Evolutionary conservation across 2,888 invertebrate species (phyloP).

Genomic region (Alcis repandata): DNA sequence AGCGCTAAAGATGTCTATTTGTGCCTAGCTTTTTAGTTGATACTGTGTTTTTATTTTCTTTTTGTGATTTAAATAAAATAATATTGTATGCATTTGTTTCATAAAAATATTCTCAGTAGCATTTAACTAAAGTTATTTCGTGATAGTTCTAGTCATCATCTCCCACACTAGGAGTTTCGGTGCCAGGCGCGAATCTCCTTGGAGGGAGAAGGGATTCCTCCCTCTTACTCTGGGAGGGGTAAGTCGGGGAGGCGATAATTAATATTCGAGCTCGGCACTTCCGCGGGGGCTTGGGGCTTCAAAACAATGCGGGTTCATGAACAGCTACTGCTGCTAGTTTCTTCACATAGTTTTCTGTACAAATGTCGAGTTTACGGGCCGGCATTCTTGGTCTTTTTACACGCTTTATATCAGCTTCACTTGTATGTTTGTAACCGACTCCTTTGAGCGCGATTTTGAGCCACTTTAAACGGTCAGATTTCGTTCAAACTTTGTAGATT

Average conservation of each 20-base stretch:
- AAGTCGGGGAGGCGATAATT: slow-evolving; percentile 63
- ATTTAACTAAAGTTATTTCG: background rate
- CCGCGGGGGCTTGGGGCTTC: slow-evolving; percentile 41
- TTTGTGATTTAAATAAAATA: too few species aligned
- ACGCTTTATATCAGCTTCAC: too few species aligned
- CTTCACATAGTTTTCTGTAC: background rate
- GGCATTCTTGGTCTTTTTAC: background rate
- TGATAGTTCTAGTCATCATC: slow-evolving; percentile 2
- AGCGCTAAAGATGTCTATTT: too few species aligned
- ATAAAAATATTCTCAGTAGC: too few species aligned
- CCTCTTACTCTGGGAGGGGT: slow-evolving; percentile 40
- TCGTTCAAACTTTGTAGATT: too few species aligned
- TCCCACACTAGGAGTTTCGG: slow-evolving; percentile 39
- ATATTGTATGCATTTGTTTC: too few species aligned
- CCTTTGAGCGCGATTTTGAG: too few species aligned
- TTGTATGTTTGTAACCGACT: too few species aligned
- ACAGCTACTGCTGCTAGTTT: background rate
- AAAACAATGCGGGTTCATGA: slow-evolving; percentile 31
- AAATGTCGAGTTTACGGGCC: background rate
- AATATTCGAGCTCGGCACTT: slow-evolving; percentile 62
- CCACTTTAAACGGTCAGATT: too few species aligned
- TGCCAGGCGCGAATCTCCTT: slow-evolving; percentile 47
- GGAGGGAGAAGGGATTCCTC: slow-evolving; percentile 32
- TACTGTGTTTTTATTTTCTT: too few species aligned
- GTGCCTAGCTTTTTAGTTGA: too few species aligned